Evolutionary conservation across 2,797 vertebrate species (phyloP).

Genomic region (Tamandua tetradactyla): DNA sequence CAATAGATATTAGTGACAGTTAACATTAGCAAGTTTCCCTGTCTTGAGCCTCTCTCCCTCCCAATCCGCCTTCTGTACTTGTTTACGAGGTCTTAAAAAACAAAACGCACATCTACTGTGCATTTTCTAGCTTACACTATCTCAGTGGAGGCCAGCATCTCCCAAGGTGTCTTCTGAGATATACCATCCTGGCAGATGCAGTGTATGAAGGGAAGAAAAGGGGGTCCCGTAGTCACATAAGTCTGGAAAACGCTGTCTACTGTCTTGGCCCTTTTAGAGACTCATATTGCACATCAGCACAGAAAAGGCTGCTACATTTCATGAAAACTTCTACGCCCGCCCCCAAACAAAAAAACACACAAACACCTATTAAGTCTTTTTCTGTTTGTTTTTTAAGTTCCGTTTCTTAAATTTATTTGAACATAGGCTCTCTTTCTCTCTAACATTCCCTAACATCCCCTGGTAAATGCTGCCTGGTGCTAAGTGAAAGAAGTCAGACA

Average conservation of each 20-base stretch:
- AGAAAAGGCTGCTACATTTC: background rate
- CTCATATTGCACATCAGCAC: background rate
- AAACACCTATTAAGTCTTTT: background rate
- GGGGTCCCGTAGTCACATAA: background rate
- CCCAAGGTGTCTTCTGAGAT: background rate
- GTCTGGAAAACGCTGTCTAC: background rate
- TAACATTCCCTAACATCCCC: background rate
- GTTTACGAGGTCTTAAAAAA: slow-evolving; percentile 17
- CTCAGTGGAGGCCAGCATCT: background rate
- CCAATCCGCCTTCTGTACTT: background rate
- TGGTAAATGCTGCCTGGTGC: background rate
- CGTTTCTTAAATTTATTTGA: background rate
- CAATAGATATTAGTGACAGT: background rate
- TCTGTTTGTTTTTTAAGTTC: background rate
- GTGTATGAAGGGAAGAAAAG: background rate
- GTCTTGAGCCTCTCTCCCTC: background rate
- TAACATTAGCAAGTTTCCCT: background rate
- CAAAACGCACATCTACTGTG: background rate
- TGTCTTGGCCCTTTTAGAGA: background rate
- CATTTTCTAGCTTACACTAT: background rate
- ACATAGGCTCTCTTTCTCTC: background rate
- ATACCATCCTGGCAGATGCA: background rate
- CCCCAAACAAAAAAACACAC: background rate
- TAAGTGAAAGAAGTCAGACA: background rate
- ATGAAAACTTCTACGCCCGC: background rate